Base-by-base conservation (phyloP, 2,888 invertebrate genomes). In the Athrips mouffetella region DNA sequence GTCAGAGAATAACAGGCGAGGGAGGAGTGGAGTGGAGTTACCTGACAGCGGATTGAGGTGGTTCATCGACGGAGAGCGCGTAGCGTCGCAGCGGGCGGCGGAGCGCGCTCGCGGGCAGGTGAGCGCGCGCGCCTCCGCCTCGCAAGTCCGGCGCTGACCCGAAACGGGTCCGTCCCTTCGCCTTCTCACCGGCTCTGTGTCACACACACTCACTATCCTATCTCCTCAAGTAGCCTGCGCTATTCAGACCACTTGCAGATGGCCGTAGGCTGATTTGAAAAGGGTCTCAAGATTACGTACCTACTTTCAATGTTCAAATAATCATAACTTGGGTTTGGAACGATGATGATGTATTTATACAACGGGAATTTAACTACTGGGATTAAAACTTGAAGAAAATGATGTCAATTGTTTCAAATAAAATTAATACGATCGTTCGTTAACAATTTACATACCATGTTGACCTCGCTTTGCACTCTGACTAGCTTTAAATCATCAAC, bases 1-100 rank as follows among this genome's bases (percentile, higher is more conserved):
- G 16, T 33, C 18, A 44, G 6, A 27, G 21, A 13, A 21, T n/a
- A n/a, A 37, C 11, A 16, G 7, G 21, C 21, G 11, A 11, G 20
- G 37, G 50, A 53, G 52, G 50, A 47, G 49, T 40, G 49, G n/a
- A n/a, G n/a, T 11, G 35, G 39, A 23, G 44, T 59, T 81, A 88
- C 88, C 87, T 87, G 68, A 85, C 76, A 5, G 80, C 85, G 51
- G 79, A 89, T 23, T 67, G 90, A 27, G 86, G 89, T 1, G 93
- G 92, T 77, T 94, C 94, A 72, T 96, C 96, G 51, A 96, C 94
- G 48, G 95, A 95, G 52, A 95, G 84, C 16, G 96, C 95, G 80
- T 96, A 94, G 74, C 95, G 91, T 48, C 94, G 92, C 42, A 94
- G 88, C 56, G 82, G 87, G 37, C 87, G 83, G 42, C 89, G 77